Evolutionary conservation across 2,113 vertebrate genomes (phyloP).

Genomic region (Sebastes schlegelii): DNA sequence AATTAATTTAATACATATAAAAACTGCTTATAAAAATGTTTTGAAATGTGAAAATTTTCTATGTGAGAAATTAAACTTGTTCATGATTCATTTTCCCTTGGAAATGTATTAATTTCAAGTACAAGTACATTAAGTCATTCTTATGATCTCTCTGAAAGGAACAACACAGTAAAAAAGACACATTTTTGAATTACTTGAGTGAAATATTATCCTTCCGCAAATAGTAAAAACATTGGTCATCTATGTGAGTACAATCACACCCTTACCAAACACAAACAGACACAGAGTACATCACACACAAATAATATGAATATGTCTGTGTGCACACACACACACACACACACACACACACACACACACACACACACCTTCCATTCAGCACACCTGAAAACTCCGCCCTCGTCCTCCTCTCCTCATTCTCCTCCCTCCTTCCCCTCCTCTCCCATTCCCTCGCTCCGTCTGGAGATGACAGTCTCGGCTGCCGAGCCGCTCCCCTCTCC

Average conservation of each 20-base stretch:
- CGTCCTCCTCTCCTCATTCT: slow-evolving; percentile 48
- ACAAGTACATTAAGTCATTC: neutral
- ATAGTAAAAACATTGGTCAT: slow-evolving; percentile 25
- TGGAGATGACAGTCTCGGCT: slow-evolving; percentile 77
- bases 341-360: slow-evolving; percentile 27
- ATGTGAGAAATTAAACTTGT: neutral
- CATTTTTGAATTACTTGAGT: neutral
- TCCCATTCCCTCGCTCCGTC: slow-evolving; percentile 53
- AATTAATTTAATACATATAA: neutral
- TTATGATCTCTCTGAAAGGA: neutral
- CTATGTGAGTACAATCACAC: neutral
- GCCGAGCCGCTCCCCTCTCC: slow-evolving; percentile 73
- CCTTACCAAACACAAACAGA: slow-evolving; percentile 19
- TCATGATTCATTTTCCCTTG: neutral
- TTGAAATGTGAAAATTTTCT: neutral
- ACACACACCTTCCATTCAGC: slow-evolving; percentile 50
- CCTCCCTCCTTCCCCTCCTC: slow-evolving; percentile 48
- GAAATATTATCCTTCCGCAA: neutral
- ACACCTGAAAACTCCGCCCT: slow-evolving; percentile 77
- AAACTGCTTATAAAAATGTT: neutral
- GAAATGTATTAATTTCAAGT: neutral
- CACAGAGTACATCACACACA: slow-evolving; percentile 12
- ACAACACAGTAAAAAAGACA: neutral
- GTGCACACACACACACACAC: slow-evolving; percentile 45
- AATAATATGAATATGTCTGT: slow-evolving; percentile 9